phyloP scores from a whole-genome alignment of 2,797 vertebrate species.

The Pyrocephalus nanus region DNA sequence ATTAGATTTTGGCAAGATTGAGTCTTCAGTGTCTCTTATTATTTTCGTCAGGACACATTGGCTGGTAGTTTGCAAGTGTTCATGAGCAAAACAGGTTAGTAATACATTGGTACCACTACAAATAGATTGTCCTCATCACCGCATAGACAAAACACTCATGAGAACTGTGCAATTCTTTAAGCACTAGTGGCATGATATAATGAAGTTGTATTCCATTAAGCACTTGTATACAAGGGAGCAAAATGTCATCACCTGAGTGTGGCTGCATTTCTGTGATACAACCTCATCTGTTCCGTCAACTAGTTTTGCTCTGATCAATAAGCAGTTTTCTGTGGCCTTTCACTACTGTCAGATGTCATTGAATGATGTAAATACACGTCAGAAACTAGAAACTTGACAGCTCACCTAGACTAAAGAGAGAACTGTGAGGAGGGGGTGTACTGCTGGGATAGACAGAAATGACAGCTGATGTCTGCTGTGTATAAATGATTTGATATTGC shows the following conservation, averaged over 20 bases:
- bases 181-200: constrained; percentile 89
- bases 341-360: constrained; percentile 91
- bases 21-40: constrained; percentile 70
- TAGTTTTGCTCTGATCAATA: constrained; percentile 96
- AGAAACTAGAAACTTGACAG: constrained; percentile 94
- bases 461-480: constrained; percentile 77
- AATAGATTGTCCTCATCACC: constrained; percentile 79
- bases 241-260: constrained; percentile 84
- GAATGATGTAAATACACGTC: constrained; percentile 92
- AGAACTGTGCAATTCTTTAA: constrained; percentile 79
- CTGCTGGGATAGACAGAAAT: constrained; percentile 71
- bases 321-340: constrained; percentile 97
- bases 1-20: constrained; percentile 76
- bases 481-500: constrained; percentile 66
- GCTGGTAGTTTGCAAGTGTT: constrained; percentile 82
- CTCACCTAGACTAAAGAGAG: constrained; percentile 79
- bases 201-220: constrained; percentile 97
- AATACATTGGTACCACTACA: constrained; percentile 82
- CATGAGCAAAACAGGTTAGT: constrained; percentile 70
- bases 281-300: constrained; percentile 95
- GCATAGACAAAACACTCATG: constrained; percentile 76
- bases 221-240: constrained; percentile 73
- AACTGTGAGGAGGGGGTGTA: constrained; percentile 19
- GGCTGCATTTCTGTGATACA: constrained; percentile 83
- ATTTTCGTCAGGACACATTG: constrained; percentile 71